Percentiles rank a stretch among this genome's conserved stretches.
phyloP scores from a whole-genome alignment of 1,140 invertebrate species.

The Philotrypesis tridentata region DNA sequence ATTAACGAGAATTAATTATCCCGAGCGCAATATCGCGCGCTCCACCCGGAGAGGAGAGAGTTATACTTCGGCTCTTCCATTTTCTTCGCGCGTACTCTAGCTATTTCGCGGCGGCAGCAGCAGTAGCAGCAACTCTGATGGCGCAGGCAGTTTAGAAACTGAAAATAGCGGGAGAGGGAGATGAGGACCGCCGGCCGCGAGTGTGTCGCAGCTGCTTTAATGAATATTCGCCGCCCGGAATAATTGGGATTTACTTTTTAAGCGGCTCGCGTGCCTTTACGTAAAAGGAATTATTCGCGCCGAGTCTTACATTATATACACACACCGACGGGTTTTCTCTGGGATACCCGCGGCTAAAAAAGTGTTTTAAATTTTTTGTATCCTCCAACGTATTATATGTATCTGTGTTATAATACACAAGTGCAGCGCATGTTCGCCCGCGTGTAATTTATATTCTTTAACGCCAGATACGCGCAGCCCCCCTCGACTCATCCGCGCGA shows the following conservation, averaged over 20 bases:
- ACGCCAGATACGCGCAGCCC: too few relatives aligned
- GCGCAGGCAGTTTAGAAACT: not conserved
- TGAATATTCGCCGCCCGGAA: not conserved
- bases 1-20: slow-evolving; percentile 64
- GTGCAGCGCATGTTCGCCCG: too few relatives aligned
- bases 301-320: too few relatives aligned
- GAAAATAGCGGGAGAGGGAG: not conserved
- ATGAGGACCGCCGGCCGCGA: too few relatives aligned
- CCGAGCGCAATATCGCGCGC: slow-evolving; percentile 53
- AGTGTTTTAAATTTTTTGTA: too few relatives aligned
- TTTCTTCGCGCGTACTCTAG: too few relatives aligned
- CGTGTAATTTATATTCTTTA: too few relatives aligned
- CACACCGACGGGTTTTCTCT: not conserved
- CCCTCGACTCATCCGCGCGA: not conserved
- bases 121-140: too few relatives aligned
- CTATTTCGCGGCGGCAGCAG: not conserved
- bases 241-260: slow-evolving; percentile 20
- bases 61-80: slow-evolving; percentile 14
- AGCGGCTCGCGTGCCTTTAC: not conserved
- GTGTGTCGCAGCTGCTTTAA: not conserved
- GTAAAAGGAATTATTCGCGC: not conserved
- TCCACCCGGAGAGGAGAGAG: too few relatives aligned
- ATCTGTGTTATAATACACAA: too few relatives aligned
- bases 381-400: too few relatives aligned
- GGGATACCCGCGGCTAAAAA: too few relatives aligned